A percentile compares a stretch with the other conserved stretches of the same genome.
phyloP scores from a whole-genome alignment of 2,113 vertebrate species.

The Corythornis vintsioides region DNA sequence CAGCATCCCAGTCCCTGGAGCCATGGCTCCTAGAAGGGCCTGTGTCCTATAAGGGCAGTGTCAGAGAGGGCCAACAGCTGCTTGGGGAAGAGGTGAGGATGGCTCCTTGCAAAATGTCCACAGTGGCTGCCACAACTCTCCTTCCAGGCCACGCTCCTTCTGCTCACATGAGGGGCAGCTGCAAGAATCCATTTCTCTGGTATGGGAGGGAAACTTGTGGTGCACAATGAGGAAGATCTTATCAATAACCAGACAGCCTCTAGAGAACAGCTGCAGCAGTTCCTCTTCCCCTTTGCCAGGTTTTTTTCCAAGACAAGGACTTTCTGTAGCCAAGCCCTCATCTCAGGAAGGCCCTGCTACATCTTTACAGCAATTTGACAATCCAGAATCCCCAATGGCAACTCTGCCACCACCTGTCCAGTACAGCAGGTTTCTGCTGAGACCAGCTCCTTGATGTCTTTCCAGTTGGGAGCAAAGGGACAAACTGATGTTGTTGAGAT shows the following conservation, averaged over 20 bases:
- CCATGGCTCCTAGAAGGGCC: neutral
- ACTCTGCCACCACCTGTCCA: neutral
- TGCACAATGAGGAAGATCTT: neutral
- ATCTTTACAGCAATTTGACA: neutral
- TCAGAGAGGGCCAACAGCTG: neutral
- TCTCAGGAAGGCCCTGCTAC: neutral
- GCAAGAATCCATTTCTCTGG: neutral
- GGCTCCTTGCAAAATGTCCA: neutral
- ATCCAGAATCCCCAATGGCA: neutral
- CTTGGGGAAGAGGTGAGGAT: neutral
- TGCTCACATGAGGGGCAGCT: fast-evolving
- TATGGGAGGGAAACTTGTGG: neutral
- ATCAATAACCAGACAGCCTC: neutral
- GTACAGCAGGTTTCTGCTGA: fast-evolving
- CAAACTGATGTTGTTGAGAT: neutral
- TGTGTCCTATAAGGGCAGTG: fast-evolving
- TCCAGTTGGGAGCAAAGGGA: neutral
- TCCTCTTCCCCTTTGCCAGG: conserved; percentile 43
- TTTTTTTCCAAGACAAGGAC: conserved; percentile 2
- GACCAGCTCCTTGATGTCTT: neutral
- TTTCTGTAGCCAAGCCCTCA: neutral
- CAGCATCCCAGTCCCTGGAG: neutral
- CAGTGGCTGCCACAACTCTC: neutral
- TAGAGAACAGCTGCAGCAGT: neutral
- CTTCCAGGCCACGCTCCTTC: neutral